Evolutionary conservation across 2,888 invertebrate genomes (phyloP).

Genomic region (Cremastinae sp.): DNA sequence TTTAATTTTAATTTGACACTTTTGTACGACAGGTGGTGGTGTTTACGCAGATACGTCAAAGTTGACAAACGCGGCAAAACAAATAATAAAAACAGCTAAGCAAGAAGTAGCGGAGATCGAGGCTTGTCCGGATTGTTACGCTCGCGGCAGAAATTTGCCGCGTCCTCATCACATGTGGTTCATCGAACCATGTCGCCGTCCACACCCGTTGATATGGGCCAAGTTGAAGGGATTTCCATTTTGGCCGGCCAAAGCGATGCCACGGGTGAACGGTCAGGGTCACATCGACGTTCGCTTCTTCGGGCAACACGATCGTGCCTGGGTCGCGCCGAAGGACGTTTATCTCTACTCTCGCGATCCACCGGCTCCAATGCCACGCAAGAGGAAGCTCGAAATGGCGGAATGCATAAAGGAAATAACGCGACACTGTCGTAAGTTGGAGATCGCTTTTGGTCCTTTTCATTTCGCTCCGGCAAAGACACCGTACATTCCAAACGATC

Average conservation of each 20-base stretch:
- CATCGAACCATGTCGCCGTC: constrained; percentile 93
- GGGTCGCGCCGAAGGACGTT: constrained; percentile 92
- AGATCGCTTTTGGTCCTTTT: constrained; percentile 76
- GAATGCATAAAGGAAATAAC: constrained; percentile 76
- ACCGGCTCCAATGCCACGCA: constrained; percentile 74
- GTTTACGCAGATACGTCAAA: constrained; percentile 83
- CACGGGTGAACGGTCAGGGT: constrained; percentile 84
- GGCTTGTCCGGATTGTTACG: constrained; percentile 96
- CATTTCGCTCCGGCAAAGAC: constrained; percentile 74
- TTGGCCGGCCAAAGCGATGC: constrained; percentile 98
- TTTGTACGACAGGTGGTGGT: constrained; percentile 83
- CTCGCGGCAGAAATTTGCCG: constrained; percentile 85
- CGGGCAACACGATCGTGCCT: constrained; percentile 96
- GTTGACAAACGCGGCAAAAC: constrained; percentile 88
- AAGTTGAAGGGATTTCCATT: constrained; percentile 98
- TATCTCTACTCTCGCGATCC: constrained; percentile 88
- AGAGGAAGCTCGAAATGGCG: constrained; percentile 76
- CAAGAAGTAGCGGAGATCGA: constrained; percentile 96
- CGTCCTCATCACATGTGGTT: constrained; percentile 90
- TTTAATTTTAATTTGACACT: not conserved
- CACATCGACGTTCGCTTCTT: constrained; percentile 96
- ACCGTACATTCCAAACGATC: constrained; percentile 76
- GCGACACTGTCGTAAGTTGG: constrained; percentile 75
- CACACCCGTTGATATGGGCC: constrained; percentile 97
- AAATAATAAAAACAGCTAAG: constrained; percentile 91